Evolutionary conservation across 2,888 invertebrate genomes (phyloP), one percentile per base, ranked within the genome.

Genomic region (Nomada flava): DNA sequence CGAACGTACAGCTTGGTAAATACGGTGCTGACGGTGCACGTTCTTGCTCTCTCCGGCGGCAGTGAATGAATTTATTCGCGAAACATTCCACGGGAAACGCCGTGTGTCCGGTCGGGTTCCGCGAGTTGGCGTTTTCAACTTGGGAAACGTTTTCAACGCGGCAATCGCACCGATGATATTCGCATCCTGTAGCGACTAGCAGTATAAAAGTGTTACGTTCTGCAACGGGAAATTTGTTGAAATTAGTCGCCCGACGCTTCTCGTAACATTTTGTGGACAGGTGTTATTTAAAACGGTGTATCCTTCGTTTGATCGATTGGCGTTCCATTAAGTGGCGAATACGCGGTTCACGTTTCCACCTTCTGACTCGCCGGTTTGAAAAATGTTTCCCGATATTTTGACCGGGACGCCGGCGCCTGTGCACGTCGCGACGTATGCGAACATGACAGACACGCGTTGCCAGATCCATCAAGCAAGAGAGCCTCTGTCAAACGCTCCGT

Each of bases 1-100:
- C 78, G 71, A 71, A 65, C 50, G 20, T 62, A 29, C 65, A 26
- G 15, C 42, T 4, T 47, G 50, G 55, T 67, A 62, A 78, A 67
- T 57, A 64, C 59, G 15, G 15, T 18, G 55, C 60, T 65, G 62
- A 47, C 52, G 52, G 55, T 60, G 60, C 79, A 26, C 65, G 65
- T 75, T 57, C 20, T n/a, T 11, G 47, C 50, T 60, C 20, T 23
- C 47, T 11, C 70, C 23, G 20, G 15, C 18, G 50, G 29, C 63
- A 36, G 52, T 64, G 29, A 59, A 53, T 36, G 67, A 50, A 74
- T 52, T 75, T 68, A 53, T 60, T 63, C 26, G 55, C n/a, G 29
- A 76, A 76, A 50, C 53, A 26, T 63, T 62, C 42, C 55, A 13
- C 26, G 10, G 13, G 50, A 50, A 63, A 53, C 55, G 4, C 7